Percentiles rank a stretch among this genome's conserved stretches.
Evolutionary conservation across 2,797 vertebrate genomes (phyloP).

Genomic region (Momotus momota): DNA sequence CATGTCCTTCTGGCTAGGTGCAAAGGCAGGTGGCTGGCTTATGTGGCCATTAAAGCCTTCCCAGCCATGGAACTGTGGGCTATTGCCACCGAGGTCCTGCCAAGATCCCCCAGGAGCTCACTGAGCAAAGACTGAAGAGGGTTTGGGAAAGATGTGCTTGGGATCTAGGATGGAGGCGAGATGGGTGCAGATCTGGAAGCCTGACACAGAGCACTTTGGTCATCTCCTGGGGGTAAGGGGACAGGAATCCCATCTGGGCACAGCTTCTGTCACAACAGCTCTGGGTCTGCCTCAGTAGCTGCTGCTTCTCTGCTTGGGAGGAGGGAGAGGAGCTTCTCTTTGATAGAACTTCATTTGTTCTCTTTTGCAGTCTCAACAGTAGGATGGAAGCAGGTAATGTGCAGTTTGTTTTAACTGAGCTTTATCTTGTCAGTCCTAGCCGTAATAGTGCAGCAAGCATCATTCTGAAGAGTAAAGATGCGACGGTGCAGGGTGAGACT

Average conservation of each 20-base stretch:
- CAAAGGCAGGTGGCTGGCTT: not conserved
- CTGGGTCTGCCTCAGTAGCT: not conserved
- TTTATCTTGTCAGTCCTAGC: conserved; percentile 40
- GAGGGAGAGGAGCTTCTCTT: not conserved
- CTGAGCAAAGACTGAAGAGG: not conserved
- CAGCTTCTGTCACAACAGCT: not conserved
- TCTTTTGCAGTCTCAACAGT: not conserved
- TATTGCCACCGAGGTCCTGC: not conserved
- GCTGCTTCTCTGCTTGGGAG: not conserved
- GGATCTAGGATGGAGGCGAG: rapidly evolving
- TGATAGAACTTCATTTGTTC: conserved; percentile 12
- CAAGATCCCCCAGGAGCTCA: not conserved
- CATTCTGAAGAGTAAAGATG: conserved; percentile 18
- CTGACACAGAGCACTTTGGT: not conserved
- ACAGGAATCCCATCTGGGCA: not conserved
- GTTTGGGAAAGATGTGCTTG: rapidly evolving
- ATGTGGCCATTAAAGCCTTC: not conserved
- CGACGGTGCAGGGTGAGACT: not conserved
- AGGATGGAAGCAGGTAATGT: conserved; percentile 27
- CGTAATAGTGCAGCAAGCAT: not conserved
- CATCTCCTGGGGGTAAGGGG: not conserved
- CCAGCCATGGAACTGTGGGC: not conserved
- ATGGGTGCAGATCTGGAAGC: not conserved
- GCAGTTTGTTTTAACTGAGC: conserved; percentile 46
- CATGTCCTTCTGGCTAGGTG: not conserved